Conservation (phyloP, 1,140 invertebrate species). For the Platorchestia sp. region DNA sequence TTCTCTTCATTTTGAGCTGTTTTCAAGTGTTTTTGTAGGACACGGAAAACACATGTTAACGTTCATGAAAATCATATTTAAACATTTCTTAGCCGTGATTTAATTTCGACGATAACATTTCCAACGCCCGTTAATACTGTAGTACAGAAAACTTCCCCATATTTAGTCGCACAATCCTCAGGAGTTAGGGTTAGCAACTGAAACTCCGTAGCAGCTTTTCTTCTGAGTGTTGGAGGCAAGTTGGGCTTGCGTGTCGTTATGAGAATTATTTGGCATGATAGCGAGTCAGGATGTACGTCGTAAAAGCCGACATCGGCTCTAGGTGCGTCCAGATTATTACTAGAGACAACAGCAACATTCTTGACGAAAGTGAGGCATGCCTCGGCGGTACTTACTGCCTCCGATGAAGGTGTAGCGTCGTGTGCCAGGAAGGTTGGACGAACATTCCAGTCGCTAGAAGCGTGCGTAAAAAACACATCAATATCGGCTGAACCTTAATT, state of each 20-base stretch:
- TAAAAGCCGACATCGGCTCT: neutral
- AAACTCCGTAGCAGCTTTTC: neutral
- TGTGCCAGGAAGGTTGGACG: neutral
- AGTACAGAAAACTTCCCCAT: neutral
- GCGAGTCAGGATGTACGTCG: neutral
- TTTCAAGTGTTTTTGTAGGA: neutral
- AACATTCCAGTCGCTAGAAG: neutral
- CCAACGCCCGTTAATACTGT: neutral
- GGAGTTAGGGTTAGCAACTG: neutral
- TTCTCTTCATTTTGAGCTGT: neutral
- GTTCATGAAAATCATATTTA: neutral
- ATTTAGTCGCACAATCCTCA: neutral
- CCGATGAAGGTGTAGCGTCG: neutral
- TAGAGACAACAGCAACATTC: conserved; percentile 30
- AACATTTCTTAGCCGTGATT: neutral
- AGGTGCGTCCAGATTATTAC: conserved; percentile 39
- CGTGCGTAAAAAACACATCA: neutral
- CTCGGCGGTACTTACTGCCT: neutral
- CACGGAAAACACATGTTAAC: neutral
- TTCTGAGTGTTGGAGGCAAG: neutral
- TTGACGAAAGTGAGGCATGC: neutral
- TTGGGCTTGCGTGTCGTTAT: neutral
- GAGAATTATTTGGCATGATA: neutral
- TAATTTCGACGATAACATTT: neutral
- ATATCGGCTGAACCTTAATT: neutral